phyloP scores from a whole-genome alignment of 2,888 invertebrate genomes.

The Incurvaria masculella region DNA sequence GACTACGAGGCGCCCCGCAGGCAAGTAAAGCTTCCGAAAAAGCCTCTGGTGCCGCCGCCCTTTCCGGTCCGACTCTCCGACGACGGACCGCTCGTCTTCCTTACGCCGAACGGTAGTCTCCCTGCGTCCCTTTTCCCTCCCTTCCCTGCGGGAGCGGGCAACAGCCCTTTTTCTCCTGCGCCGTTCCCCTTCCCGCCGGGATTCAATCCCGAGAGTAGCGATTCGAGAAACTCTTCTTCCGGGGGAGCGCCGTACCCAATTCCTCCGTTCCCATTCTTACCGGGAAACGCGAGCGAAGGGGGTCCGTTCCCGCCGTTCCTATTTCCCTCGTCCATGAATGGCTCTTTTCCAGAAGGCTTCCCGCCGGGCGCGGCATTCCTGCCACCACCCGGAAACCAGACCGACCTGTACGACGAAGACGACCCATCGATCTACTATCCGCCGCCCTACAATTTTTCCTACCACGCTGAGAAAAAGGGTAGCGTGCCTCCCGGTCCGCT shows the following conservation, averaged over 20 bases:
- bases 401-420: constrained; percentile 82
- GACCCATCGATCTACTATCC: constrained; percentile 91
- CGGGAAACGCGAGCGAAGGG: constrained; percentile 57
- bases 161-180: constrained; percentile 51
- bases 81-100: constrained; percentile 82
- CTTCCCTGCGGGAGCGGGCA: constrained; percentile 62
- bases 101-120: constrained; percentile 75
- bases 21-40: constrained; percentile 79
- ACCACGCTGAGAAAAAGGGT: constrained; percentile 71
- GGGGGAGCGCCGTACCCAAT: constrained; percentile 62
- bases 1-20: constrained; percentile 78
- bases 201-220: constrained; percentile 53
- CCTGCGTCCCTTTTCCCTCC: constrained; percentile 66
- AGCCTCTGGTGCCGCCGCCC: constrained; percentile 86
- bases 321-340: constrained; percentile 55
- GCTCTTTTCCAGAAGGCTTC: constrained; percentile 56
- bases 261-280: constrained; percentile 62
- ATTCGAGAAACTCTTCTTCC: constrained; percentile 64
- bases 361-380: constrained; percentile 56
- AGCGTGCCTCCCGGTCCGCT: constrained; percentile 81
- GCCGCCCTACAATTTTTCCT: constrained; percentile 86
- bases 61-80: constrained; percentile 89
- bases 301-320: constrained; percentile 34
- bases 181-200: constrained; percentile 59
- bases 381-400: constrained; percentile 70